Conservation (phyloP, 2,888 invertebrate species). For the Agelastica alni region DNA sequence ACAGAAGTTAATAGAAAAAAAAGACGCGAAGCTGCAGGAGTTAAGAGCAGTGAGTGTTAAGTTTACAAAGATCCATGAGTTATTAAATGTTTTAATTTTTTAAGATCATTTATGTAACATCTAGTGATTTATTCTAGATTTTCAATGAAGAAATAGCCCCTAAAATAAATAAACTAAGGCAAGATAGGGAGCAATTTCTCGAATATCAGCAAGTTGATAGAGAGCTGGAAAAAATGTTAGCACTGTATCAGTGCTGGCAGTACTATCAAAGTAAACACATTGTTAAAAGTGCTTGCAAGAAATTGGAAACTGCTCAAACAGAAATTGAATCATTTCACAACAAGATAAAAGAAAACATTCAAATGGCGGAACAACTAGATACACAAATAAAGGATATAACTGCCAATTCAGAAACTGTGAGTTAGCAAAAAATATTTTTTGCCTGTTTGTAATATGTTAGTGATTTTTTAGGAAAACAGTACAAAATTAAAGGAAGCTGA, state of each 20-base stretch:
- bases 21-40: constrained; percentile 87
- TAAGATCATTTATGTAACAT: neutral
- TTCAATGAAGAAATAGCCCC: constrained; percentile 89
- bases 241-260: constrained; percentile 75
- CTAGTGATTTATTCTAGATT: constrained; percentile 57
- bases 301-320: constrained; percentile 43
- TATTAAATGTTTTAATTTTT: constrained; percentile 1
- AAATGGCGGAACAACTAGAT: constrained; percentile 61
- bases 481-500: constrained; percentile 69
- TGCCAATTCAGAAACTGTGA: constrained; percentile 68
- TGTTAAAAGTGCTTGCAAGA: constrained; percentile 40
- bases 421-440: no score
- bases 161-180: constrained; percentile 79
- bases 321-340: constrained; percentile 51
- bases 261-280: constrained; percentile 58
- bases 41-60: constrained; percentile 58
- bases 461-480: constrained; percentile 71
- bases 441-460: no score
- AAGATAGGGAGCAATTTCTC: constrained; percentile 81
- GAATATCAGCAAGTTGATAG: constrained; percentile 86
- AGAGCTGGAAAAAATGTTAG: constrained; percentile 80
- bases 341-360: constrained; percentile 60
- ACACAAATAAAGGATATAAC: constrained; percentile 67
- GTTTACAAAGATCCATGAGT: no score
- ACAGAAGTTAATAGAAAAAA: constrained; percentile 86